Conservation (phyloP, 2,113 vertebrate genomes). For the Cariama cristata region DNA sequence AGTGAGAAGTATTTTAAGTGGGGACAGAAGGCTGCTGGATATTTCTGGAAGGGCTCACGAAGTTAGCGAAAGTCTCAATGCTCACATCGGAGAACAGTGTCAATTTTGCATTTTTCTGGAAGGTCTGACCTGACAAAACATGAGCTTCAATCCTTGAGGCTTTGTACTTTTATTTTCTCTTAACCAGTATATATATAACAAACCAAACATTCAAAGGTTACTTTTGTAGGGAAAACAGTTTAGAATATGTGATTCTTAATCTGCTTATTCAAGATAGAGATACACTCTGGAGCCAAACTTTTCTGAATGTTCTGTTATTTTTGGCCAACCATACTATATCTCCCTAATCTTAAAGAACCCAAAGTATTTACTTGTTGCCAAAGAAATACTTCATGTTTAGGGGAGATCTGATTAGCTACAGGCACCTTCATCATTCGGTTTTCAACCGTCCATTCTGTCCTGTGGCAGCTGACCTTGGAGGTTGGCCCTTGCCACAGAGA, state of each 20-base stretch:
- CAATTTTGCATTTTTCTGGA: slow-evolving; percentile 4
- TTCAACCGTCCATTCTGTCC: neutral
- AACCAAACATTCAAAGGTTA: neutral
- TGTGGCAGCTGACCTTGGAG: neutral
- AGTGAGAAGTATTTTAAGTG: neutral
- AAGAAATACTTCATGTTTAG: slow-evolving; percentile 51
- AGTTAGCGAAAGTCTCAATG: neutral
- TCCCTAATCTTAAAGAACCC: slow-evolving; percentile 60
- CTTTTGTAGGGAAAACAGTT: slow-evolving; percentile 30
- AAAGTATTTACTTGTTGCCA: slow-evolving; percentile 44
- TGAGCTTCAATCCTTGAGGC: neutral
- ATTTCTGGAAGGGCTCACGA: neutral
- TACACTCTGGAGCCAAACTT: slow-evolving; percentile 33
- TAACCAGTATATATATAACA: neutral
- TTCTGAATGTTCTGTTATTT: slow-evolving; percentile 51
- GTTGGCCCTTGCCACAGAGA: neutral
- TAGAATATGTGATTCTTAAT: slow-evolving; percentile 51
- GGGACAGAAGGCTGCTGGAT: neutral
- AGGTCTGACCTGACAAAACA: neutral
- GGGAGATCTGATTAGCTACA: slow-evolving; percentile 28
- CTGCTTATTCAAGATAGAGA: slow-evolving; percentile 57
- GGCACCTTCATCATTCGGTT: neutral
- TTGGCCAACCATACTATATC: slow-evolving; percentile 5
- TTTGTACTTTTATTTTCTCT: neutral
- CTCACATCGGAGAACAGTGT: neutral